phyloP scores from a whole-genome alignment of 2,113 vertebrate genomes.

The Trichomycterus rosablanca region DNA sequence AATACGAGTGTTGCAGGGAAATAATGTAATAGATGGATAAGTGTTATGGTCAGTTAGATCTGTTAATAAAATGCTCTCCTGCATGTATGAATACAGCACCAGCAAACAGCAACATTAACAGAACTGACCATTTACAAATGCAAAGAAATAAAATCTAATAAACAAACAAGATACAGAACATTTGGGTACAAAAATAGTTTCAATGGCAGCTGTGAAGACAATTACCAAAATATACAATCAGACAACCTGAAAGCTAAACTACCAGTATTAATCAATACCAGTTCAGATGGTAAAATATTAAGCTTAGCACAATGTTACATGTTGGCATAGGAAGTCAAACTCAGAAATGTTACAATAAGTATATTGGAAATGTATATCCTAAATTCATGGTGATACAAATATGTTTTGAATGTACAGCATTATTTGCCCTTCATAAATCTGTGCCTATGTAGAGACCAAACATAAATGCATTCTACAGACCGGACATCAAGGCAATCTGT shows the following conservation, averaged over 20 bases:
- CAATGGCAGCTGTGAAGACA: constrained; percentile 18
- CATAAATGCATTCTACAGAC: constrained; percentile 3
- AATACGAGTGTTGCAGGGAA: constrained; percentile 47
- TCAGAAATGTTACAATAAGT: too few species aligned
- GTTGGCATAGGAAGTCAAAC: too few species aligned
- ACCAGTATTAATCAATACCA: not conserved
- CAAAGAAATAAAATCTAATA: too few species aligned
- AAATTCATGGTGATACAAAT: too few species aligned
- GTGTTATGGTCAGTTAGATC: constrained; percentile 30
- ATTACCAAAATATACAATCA: constrained; percentile 33
- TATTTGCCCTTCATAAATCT: not conserved
- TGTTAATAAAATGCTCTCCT: constrained; percentile 30
- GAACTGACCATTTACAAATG: constrained; percentile 46
- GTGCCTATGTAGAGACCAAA: not conserved
- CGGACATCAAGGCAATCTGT: not conserved
- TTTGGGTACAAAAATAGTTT: constrained; percentile 34
- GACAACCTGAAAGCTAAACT: not conserved
- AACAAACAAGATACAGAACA: constrained; percentile 26
- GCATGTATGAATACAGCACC: constrained; percentile 48
- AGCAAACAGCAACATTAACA: constrained; percentile 41
- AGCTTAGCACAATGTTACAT: too few species aligned
- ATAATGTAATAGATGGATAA: constrained; percentile 37
- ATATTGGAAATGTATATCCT: too few species aligned
- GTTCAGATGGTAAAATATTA: not conserved
- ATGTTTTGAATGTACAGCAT: too few species aligned